Conservation (phyloP, 2,888 invertebrate species). For the Oligia strigilis region DNA sequence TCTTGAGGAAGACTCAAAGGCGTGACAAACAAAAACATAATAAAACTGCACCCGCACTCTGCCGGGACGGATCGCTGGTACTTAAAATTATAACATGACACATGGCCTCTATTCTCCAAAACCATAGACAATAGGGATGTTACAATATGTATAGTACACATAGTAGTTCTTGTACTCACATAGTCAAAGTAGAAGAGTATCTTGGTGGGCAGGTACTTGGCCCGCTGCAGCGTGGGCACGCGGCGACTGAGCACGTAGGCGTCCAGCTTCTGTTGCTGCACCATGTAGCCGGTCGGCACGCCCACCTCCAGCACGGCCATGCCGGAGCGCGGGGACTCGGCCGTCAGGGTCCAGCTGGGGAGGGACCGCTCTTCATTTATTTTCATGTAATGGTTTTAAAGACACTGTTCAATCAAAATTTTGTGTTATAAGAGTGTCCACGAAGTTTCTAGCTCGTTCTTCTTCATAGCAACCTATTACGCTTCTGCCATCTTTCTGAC, state of each 20-base stretch:
- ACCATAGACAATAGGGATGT: no score
- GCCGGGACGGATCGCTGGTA: background rate
- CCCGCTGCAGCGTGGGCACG: constrained; percentile 95
- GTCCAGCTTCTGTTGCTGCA: constrained; percentile 97
- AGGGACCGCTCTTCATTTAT: background rate
- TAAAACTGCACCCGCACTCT: background rate
- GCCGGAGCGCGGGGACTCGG: constrained; percentile 96
- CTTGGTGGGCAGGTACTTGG: constrained; percentile 95
- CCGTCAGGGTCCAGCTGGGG: constrained; percentile 93
- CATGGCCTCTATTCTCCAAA: no score
- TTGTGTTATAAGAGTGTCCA: background rate
- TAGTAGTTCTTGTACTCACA: background rate
- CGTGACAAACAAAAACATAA: background rate
- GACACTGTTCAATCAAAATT: background rate
- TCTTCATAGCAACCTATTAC: background rate
- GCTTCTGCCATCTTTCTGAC: background rate
- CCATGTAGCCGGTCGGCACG: constrained; percentile 97
- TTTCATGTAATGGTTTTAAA: background rate
- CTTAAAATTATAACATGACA: no score
- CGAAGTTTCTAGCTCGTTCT: background rate
- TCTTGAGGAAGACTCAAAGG: background rate
- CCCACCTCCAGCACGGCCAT: constrained; percentile 96
- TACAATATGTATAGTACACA: background rate
- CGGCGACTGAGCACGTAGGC: constrained; percentile 95
- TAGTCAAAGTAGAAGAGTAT: constrained; percentile 98